These are phyloP conservation scores for Paralinhomoeus sp. DNA, from an alignment of 2,888 invertebrate species.

Conservation along the genomic window DNA sequence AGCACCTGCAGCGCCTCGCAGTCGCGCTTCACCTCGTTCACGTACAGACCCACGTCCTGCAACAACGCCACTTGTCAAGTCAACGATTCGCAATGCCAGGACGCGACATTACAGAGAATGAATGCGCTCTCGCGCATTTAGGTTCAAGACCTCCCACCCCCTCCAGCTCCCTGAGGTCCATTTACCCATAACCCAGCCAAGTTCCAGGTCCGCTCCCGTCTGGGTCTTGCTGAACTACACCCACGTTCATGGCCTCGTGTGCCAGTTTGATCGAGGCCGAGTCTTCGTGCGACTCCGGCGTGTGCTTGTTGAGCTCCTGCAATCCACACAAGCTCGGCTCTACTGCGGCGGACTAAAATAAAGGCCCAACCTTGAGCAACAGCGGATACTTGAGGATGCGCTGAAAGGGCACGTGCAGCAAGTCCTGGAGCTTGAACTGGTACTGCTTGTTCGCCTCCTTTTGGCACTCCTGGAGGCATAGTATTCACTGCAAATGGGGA, in stretches of 20 bases:
- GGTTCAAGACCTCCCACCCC: too few relatives aligned
- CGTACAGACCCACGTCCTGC: conserved; percentile 70
- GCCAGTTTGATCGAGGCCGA: conserved; percentile 57
- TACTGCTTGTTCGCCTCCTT: conserved; percentile 56
- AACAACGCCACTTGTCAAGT: conserved; percentile 1
- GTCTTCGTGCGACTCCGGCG: conserved; percentile 47
- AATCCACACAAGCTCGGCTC: neutral
- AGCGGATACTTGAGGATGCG: conserved; percentile 89
- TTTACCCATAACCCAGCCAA: too few relatives aligned
- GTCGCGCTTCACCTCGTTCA: conserved; percentile 91
- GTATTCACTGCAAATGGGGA: neutral
- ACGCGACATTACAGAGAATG: too few relatives aligned
- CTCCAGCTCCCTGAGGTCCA: too few relatives aligned
- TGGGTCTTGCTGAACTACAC: neutral
- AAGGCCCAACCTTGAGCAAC: conserved; percentile 43
- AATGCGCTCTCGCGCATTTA: too few relatives aligned
- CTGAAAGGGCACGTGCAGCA: conserved; percentile 93
- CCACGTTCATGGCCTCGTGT: conserved; percentile 63
- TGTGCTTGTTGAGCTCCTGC: conserved; percentile 32
- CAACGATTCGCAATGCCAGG: too few relatives aligned
- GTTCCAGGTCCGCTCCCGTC: too few relatives aligned
- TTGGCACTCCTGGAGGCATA: conserved; percentile 52
- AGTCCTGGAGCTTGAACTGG: conserved; percentile 65
- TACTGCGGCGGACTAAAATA: neutral
- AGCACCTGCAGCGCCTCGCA: conserved; percentile 73